Evolutionary conservation across 1,140 invertebrate species (phyloP).

Genomic region (Aplysia californica): DNA sequence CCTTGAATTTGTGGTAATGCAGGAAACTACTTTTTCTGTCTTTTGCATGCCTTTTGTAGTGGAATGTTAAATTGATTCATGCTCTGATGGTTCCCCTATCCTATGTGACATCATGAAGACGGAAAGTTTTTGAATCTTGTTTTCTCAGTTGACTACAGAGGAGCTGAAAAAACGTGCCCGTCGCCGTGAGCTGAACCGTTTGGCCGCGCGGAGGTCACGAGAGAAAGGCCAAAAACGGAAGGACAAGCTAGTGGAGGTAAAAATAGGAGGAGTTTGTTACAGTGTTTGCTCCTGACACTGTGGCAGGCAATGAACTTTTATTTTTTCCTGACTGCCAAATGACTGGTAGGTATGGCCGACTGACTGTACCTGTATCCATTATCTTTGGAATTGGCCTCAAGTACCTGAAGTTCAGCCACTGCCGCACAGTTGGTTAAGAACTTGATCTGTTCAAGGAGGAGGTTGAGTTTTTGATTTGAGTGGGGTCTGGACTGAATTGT

Average conservation of each 20-base stretch:
- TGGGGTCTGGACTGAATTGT: too few species aligned
- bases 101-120: too few species aligned
- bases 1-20: too few species aligned
- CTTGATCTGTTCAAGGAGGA: too few species aligned
- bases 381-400: not conserved
- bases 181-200: slow-evolving; percentile 45
- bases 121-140: too few species aligned
- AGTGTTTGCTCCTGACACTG: not conserved
- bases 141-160: slow-evolving; percentile 44
- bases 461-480: too few species aligned
- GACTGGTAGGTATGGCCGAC: not conserved
- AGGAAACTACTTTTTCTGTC: too few species aligned
- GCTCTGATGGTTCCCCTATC: too few species aligned
- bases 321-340: not conserved
- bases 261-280: not conserved
- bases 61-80: too few species aligned
- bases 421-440: not conserved
- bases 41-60: too few species aligned
- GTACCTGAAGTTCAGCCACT: not conserved
- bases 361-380: not conserved
- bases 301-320: not conserved
- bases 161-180: slow-evolving; percentile 41
- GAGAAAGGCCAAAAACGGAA: slow-evolving; percentile 37
- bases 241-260: slow-evolving; percentile 37
- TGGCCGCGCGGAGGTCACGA: slow-evolving; percentile 45